phyloP scores from a whole-genome alignment of 2,113 vertebrate species.

The Lichenostomus cassidix region DNA sequence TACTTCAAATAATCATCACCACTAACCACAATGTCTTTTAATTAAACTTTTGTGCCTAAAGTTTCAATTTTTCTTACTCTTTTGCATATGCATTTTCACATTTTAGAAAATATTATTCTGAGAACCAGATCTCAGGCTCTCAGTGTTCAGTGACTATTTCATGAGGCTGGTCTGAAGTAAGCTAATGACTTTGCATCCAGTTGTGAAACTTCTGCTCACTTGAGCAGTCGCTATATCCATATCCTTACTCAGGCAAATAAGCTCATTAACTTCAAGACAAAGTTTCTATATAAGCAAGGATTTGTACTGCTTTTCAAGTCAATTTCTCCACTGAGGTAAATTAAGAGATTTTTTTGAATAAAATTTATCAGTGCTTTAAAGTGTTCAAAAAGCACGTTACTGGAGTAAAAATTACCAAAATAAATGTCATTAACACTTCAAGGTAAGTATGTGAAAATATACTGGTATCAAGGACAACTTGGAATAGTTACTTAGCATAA shows the following conservation, averaged over 20 bases:
- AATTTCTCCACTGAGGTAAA: constrained; percentile 49
- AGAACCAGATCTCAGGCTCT: background rate
- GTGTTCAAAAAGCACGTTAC: constrained; percentile 21
- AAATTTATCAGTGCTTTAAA: constrained; percentile 36
- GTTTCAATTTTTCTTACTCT: background rate
- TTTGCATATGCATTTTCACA: background rate
- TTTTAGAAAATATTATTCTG: background rate
- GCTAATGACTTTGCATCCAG: background rate
- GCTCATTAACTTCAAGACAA: constrained; percentile 55
- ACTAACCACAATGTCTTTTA: background rate
- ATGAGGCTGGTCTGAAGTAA: constrained; percentile 29
- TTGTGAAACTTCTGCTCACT: constrained; percentile 33
- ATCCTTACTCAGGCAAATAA: constrained; percentile 39
- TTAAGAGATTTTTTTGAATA: constrained; percentile 43
- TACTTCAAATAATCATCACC: background rate
- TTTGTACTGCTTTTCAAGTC: constrained; percentile 64
- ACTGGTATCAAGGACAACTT: constrained; percentile 27
- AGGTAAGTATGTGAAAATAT: constrained; percentile 34
- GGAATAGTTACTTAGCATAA: constrained; percentile 50
- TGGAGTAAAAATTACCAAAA: constrained; percentile 38
- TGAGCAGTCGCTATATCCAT: background rate
- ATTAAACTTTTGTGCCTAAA: background rate
- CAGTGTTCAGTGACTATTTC: background rate
- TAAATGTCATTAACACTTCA: constrained; percentile 47
- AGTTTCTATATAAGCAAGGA: constrained; percentile 38